Conservation (phyloP, 2,113 vertebrate species). For the Chlamydotis undulata region DNA sequence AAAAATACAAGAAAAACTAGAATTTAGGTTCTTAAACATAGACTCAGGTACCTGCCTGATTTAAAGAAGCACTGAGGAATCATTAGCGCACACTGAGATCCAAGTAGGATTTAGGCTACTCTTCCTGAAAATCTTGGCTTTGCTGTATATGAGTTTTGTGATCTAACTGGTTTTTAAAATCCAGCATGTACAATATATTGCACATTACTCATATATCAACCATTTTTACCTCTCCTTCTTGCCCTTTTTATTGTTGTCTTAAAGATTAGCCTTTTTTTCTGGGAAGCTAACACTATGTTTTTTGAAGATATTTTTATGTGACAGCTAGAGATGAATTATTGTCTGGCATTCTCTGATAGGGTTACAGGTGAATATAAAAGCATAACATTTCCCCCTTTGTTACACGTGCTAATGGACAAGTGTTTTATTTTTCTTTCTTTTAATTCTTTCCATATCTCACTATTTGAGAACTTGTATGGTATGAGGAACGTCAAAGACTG, state of each 20-base stretch:
- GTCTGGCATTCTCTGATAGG: neutral
- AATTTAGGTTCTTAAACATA: neutral
- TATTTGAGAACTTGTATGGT: neutral
- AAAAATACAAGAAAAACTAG: neutral
- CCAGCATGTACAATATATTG: neutral
- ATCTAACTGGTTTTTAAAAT: neutral
- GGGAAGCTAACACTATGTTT: neutral
- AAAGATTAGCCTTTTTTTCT: constrained; percentile 23
- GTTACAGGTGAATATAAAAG: constrained; percentile 2
- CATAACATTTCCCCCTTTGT: neutral
- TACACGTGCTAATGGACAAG: neutral
- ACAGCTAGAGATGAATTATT: constrained; percentile 19
- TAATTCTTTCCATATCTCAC: neutral
- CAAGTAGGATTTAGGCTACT: neutral
- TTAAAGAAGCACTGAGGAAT: neutral
- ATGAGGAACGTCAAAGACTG: neutral
- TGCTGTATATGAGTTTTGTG: neutral
- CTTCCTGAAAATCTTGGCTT: neutral
- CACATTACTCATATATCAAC: neutral
- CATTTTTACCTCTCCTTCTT: neutral
- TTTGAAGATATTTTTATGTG: neutral
- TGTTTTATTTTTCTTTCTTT: neutral
- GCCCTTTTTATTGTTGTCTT: constrained; percentile 16
- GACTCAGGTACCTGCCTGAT: neutral
- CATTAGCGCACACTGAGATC: neutral